phyloP scores from a whole-genome alignment of 2,113 vertebrate species.

The Ellobius talpinus region DNA sequence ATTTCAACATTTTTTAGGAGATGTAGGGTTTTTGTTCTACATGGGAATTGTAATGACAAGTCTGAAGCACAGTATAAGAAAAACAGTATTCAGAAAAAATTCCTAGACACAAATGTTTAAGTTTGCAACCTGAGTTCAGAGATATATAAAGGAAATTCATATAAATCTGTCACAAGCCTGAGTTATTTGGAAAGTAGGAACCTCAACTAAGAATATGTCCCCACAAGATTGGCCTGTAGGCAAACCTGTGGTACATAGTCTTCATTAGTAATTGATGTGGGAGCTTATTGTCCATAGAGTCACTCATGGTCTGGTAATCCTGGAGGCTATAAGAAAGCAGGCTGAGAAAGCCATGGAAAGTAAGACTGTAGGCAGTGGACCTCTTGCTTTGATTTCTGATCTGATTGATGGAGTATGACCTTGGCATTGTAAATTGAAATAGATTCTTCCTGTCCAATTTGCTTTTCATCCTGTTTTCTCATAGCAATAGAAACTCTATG shows the following conservation, averaged over 20 bases:
- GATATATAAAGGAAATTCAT: not conserved
- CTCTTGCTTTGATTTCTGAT: not conserved
- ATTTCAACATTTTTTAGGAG: not conserved
- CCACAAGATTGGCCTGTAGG: not conserved
- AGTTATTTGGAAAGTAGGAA: not conserved
- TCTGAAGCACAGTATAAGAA: not conserved
- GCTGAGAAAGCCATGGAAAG: not conserved
- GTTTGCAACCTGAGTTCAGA: not conserved
- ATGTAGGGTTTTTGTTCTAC: not conserved
- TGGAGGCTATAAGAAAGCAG: not conserved
- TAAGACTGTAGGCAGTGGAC: not conserved
- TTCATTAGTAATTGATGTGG: not conserved
- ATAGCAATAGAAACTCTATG: not conserved
- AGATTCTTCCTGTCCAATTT: not conserved
- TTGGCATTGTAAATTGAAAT: not conserved
- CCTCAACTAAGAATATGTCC: not conserved
- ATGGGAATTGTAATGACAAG: not conserved
- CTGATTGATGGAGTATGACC: not conserved
- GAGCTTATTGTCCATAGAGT: not conserved
- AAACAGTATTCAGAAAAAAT: not conserved
- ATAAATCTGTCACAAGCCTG: not conserved
- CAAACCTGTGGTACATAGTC: not conserved
- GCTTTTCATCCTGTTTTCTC: not conserved
- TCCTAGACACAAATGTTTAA: not conserved
- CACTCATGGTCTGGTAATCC: too few relatives aligned